These are phyloP conservation scores for Phocoena sinus DNA, from an alignment of 2,113 vertebrate species.

Conservation along the genomic window DNA sequence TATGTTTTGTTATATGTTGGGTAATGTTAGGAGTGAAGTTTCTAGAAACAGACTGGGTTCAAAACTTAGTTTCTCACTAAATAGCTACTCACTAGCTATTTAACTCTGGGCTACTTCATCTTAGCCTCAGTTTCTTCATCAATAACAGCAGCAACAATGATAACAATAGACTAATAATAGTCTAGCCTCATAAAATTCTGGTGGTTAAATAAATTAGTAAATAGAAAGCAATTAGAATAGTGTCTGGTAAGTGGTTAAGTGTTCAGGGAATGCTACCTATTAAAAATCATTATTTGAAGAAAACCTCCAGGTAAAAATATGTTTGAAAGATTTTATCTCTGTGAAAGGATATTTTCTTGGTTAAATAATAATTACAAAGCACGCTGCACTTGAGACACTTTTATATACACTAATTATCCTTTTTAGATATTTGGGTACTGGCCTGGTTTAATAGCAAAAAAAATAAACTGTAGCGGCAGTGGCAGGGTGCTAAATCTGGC, in stretches of 20 bases:
- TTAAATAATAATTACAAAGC: not conserved
- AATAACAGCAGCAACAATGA: not conserved
- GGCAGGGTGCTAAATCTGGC: not conserved
- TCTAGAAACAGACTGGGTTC: not conserved
- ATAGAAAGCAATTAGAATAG: not conserved
- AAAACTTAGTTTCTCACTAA: not conserved
- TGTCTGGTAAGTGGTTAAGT: not conserved
- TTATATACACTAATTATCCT: not conserved
- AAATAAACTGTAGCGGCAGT: not conserved
- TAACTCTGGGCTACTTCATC: not conserved
- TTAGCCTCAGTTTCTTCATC: not conserved
- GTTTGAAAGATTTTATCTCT: not conserved
- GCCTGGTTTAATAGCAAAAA: not conserved
- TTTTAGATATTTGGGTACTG: not conserved
- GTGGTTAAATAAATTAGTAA: not conserved
- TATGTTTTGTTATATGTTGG: not conserved
- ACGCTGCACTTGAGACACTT: not conserved
- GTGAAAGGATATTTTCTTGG: not conserved
- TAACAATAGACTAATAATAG: not conserved
- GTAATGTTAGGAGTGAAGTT: not conserved
- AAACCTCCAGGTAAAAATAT: not conserved
- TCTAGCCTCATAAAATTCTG: not conserved
- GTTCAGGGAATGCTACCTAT: not conserved
- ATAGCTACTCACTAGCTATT: not conserved
- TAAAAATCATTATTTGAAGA: not conserved